Percentiles rank a stretch among this genome's conserved stretches.
Evolutionary conservation across 2,888 invertebrate genomes (phyloP).

Genomic region (Nomada goodeniana): DNA sequence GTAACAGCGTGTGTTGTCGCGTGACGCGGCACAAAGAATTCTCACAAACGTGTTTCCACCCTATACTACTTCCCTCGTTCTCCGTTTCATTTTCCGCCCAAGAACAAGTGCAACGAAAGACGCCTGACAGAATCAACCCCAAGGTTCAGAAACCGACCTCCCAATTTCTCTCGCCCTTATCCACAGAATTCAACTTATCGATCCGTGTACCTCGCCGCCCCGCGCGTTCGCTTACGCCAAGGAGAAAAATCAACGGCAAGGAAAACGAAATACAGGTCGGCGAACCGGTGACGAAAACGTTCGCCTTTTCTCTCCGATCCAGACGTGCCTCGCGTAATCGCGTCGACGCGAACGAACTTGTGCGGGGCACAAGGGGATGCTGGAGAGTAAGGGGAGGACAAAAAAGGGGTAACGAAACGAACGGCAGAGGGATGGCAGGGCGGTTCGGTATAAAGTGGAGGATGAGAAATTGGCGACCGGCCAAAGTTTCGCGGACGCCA

Average conservation of each 20-base stretch:
- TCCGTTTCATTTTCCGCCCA: too few relatives aligned
- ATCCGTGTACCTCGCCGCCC: too few relatives aligned
- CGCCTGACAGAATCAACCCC: too few relatives aligned
- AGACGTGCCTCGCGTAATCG: constrained; percentile 48
- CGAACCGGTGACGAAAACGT: background rate
- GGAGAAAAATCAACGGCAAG: background rate
- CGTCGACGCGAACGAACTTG: background rate
- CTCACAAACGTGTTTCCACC: too few relatives aligned
- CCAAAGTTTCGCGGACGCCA: constrained; percentile 20
- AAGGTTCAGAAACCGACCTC: too few relatives aligned
- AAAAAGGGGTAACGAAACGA: constrained; percentile 33
- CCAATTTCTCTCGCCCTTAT: too few relatives aligned
- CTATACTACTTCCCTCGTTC: too few relatives aligned
- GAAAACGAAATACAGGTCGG: background rate
- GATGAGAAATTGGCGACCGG: constrained; percentile 34
- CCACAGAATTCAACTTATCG: too few relatives aligned
- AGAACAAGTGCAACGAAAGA: too few relatives aligned
- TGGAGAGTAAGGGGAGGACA: background rate
- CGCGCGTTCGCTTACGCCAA: background rate
- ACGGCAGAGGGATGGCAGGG: background rate
- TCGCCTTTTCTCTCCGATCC: background rate
- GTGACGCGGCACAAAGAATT: too few relatives aligned
- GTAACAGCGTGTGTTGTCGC: too few relatives aligned
- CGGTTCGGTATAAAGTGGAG: constrained; percentile 28
- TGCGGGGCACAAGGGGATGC: background rate